Base-by-base conservation (phyloP, 2,888 invertebrate species). In the Ochlodes sylvanus region DNA sequence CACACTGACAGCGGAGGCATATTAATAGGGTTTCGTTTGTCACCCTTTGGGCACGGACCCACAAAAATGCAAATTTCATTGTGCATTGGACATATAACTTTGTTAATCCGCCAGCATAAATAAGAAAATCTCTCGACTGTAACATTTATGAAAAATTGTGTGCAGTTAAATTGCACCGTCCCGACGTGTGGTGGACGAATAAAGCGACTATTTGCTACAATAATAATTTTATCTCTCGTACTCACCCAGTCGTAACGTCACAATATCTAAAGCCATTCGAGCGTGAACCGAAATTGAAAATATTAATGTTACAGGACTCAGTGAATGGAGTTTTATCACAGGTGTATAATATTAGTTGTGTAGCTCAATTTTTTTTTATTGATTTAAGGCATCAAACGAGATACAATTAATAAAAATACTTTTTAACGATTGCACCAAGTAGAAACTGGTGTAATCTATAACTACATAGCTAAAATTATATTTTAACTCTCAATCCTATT, bases 151-250 rank as follows among this genome's bases (percentile, higher is more conserved):
- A 50, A 50, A 47, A 52, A 14, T 21, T 27, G 21, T 12, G 12
- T 52, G 14, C 27, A 27, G 52, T 27, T 52, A 50, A 27, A 52
- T 52, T 52, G 21, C 12, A 12, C 2, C 21, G 1, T 14, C 14
- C 14, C 7, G 21, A 21, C 21, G 7, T 52, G 27, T 2, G 52
- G 52, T 14, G 21, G 14, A 52, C 1, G 7, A 52, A 52, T 10
- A 19, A 10, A 52, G 52, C 52, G 21, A 52, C 52, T 52, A 52
- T 52, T 52, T 52, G 52, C 14, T 21, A 14, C 21, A n/a, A 52
- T 21, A 52, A 52, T 52, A n/a, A 17, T 27, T 17, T 52, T 52
- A 52, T 27, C 52, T 52, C 14, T 14, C 21, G 52, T 0, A 21
- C 27, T n/a, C 27, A n/a, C 10, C 21, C 52, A 52, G 12, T 52